phyloP scores from a whole-genome alignment of 2,888 invertebrate genomes.

The Chrysomela aeneicollis region DNA sequence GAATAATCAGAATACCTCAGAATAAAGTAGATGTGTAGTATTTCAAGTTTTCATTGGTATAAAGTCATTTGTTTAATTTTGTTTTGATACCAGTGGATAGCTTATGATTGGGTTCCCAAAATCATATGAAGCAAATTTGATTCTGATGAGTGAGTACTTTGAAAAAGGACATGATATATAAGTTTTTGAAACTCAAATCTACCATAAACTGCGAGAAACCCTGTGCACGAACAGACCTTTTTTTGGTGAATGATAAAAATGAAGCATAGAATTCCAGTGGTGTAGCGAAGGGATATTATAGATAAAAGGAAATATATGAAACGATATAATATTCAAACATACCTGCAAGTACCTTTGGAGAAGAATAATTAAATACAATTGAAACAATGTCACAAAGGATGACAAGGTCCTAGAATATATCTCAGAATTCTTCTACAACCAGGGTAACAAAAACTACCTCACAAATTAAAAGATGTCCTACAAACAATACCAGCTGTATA shows the following conservation, averaged over 20 bases:
- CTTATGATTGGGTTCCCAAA: neutral
- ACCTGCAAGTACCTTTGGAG: too few species aligned
- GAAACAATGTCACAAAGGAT: slow-evolving; percentile 7
- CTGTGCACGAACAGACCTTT: neutral
- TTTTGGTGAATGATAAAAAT: neutral
- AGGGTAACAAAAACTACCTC: neutral
- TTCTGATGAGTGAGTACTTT: neutral
- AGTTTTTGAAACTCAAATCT: neutral
- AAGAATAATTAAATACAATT: too few species aligned
- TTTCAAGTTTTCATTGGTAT: neutral
- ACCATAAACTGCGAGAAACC: neutral
- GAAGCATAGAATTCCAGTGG: neutral
- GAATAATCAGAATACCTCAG: too few species aligned
- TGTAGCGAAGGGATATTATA: neutral
- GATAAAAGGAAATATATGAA: neutral
- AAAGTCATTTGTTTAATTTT: neutral
- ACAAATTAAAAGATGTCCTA: neutral
- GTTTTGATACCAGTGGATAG: neutral
- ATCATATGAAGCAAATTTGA: neutral
- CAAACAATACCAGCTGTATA: slow-evolving; percentile 1
- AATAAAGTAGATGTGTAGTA: neutral
- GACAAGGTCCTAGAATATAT: slow-evolving; percentile 12
- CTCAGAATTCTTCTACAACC: neutral
- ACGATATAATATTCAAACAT: neutral
- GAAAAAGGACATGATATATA: neutral